Conservation (phyloP, 2,113 vertebrate species). For the Platichthys stellatus region DNA sequence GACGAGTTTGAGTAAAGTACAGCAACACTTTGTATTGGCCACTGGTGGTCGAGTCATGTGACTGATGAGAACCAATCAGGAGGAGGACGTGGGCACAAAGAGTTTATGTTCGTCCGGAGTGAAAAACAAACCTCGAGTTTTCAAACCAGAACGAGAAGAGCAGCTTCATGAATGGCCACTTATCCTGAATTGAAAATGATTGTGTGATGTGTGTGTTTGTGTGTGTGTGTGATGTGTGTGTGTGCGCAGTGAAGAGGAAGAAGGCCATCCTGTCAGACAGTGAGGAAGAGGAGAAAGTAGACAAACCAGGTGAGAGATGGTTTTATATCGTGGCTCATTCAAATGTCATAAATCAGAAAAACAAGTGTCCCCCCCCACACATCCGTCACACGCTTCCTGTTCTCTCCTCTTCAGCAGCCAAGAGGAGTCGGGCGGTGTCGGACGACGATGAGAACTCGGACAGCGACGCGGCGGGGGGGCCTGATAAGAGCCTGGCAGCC, state of each 20-base stretch:
- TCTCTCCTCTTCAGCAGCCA: conserved; percentile 66
- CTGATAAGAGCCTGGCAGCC: conserved; percentile 81
- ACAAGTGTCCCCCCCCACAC: not conserved
- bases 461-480: conserved; percentile 82
- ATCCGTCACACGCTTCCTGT: not conserved
- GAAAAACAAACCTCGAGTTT: too few species aligned
- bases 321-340: too few species aligned
- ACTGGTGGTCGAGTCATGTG: too few species aligned
- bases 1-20: too few species aligned
- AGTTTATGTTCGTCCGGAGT: too few species aligned
- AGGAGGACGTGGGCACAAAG: too few species aligned
- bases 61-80: too few species aligned
- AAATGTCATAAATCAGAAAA: too few species aligned
- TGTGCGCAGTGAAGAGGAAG: conserved; percentile 87
- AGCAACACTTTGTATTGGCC: too few species aligned
- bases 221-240: conserved; percentile 9
- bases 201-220: not conserved
- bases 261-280: conserved; percentile 93
- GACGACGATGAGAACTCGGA: conserved; percentile 91
- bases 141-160: too few species aligned
- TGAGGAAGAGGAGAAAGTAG: conserved; percentile 81
- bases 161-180: too few species aligned
- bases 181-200: too few species aligned
- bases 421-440: conserved; percentile 89
- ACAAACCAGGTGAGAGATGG: conserved; percentile 63